phyloP scores from a whole-genome alignment of 2,888 invertebrate species.

The Acrocyrtus sp. region DNA sequence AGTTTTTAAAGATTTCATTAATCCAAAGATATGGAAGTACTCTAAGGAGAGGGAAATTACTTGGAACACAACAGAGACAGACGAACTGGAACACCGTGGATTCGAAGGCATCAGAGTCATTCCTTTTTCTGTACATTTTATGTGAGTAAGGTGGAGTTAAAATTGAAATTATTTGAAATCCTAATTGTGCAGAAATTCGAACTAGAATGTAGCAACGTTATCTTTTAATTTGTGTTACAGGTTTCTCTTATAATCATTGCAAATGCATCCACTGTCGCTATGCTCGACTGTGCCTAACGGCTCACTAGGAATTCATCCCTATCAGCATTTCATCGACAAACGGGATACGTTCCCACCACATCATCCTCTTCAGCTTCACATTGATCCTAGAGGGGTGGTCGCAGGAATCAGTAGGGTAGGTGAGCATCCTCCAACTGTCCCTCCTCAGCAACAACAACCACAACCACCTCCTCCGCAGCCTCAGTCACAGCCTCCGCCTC shows the following conservation, averaged over 20 bases:
- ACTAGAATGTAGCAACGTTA: neutral
- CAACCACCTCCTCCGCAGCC: constrained; percentile 30
- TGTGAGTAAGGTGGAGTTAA: no score
- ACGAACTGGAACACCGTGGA: no score
- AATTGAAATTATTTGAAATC: no score
- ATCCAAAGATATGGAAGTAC: no score
- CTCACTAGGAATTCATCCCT: constrained; percentile 44
- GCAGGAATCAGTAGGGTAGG: constrained; percentile 29
- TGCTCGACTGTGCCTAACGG: constrained; percentile 49
- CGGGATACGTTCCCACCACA: constrained; percentile 36
- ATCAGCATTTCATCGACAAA: constrained; percentile 42
- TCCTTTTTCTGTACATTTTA: no score
- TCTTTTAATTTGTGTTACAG: neutral
- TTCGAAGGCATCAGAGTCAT: no score
- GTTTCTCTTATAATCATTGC: constrained; percentile 21
- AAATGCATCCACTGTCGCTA: constrained; percentile 48
- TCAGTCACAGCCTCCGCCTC: constrained; percentile 13
- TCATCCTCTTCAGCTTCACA: constrained; percentile 41
- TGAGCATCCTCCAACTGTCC: constrained; percentile 30
- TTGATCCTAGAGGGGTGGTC: constrained; percentile 42
- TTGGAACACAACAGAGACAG: no score
- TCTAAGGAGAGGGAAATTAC: no score
- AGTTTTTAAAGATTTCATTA: no score
- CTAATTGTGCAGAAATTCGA: no score
- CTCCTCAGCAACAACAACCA: constrained; percentile 31